Conservation (phyloP, 2,888 invertebrate genomes). For the Parnassius apollo region DNA sequence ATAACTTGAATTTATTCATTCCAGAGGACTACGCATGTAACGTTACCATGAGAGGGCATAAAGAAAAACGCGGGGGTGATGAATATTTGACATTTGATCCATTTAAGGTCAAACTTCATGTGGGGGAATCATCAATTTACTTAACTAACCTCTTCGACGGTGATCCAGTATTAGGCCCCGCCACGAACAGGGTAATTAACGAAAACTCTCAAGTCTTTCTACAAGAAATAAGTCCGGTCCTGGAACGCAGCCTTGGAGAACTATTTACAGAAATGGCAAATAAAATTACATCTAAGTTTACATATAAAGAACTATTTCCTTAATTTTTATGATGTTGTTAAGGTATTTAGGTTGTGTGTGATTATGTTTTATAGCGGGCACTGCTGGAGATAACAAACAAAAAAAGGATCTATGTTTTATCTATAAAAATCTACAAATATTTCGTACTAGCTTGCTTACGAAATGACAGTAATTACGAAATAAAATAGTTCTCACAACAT, state of each 20-base stretch:
- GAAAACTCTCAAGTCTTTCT: constrained; percentile 85
- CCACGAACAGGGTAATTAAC: constrained; percentile 84
- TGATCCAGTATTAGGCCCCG: constrained; percentile 83
- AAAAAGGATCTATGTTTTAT: too few relatives aligned
- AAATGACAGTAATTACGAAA: too few relatives aligned
- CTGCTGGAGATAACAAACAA: constrained; percentile 9
- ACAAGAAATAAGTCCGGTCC: constrained; percentile 84
- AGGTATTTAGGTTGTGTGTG: constrained; percentile 20
- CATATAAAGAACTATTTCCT: constrained; percentile 86
- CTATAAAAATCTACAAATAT: too few relatives aligned
- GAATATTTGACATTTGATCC: constrained; percentile 83
- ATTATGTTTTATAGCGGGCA: constrained; percentile 18
- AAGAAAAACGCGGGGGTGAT: constrained; percentile 77
- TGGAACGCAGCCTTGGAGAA: constrained; percentile 83
- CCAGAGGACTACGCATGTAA: constrained; percentile 84
- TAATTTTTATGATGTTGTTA: constrained; percentile 38
- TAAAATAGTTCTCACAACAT: too few relatives aligned
- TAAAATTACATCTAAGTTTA: constrained; percentile 84
- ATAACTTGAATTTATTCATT: constrained; percentile 35
- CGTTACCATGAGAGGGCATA: constrained; percentile 83
- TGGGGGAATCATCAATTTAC: constrained; percentile 82
- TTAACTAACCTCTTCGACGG: constrained; percentile 85
- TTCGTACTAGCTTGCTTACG: too few relatives aligned
- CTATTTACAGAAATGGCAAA: constrained; percentile 86
- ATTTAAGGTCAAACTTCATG: constrained; percentile 82